Conservation (phyloP, 2,113 vertebrate genomes). For the Neoarius graeffei region DNA sequence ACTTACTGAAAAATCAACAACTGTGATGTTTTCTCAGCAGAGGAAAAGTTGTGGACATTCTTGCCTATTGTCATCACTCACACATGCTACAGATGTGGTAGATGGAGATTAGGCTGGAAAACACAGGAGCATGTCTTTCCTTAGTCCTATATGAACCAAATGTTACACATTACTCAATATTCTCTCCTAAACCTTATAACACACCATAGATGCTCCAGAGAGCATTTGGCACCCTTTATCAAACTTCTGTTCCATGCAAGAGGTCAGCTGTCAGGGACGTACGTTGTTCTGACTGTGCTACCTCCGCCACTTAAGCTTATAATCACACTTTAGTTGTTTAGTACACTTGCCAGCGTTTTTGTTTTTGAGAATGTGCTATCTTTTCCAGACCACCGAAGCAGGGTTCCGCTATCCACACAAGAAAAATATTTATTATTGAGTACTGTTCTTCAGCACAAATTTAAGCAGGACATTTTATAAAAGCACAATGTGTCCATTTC, state of each 20-base stretch:
- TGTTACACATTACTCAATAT: slow-evolving; percentile 17
- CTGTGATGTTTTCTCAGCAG: neutral
- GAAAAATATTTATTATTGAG: slow-evolving; percentile 58
- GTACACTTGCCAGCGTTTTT: slow-evolving; percentile 61
- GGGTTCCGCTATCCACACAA: slow-evolving; percentile 57
- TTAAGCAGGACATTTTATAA: slow-evolving; percentile 48
- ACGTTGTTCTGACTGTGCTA: neutral
- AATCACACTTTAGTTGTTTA: too few species aligned
- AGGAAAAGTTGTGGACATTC: neutral
- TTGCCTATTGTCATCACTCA: neutral
- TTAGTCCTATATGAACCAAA: neutral
- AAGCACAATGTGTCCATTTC: slow-evolving; percentile 44
- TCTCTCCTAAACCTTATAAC: slow-evolving; percentile 3
- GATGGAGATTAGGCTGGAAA: neutral
- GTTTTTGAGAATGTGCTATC: slow-evolving; percentile 63
- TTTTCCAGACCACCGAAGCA: slow-evolving; percentile 65
- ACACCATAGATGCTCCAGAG: slow-evolving; percentile 12
- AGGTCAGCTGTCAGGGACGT: slow-evolving; percentile 14
- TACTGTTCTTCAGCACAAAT: slow-evolving; percentile 45
- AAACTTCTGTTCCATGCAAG: neutral
- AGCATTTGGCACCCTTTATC: slow-evolving; percentile 10
- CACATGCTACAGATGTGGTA: neutral
- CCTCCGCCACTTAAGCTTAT: slow-evolving; percentile 19
- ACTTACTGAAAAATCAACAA: neutral
- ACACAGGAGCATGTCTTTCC: neutral